Percentiles rank a stretch among this genome's conserved stretches.
phyloP scores from a whole-genome alignment of 1,140 invertebrate species.

The Hesperophylax magnus region DNA sequence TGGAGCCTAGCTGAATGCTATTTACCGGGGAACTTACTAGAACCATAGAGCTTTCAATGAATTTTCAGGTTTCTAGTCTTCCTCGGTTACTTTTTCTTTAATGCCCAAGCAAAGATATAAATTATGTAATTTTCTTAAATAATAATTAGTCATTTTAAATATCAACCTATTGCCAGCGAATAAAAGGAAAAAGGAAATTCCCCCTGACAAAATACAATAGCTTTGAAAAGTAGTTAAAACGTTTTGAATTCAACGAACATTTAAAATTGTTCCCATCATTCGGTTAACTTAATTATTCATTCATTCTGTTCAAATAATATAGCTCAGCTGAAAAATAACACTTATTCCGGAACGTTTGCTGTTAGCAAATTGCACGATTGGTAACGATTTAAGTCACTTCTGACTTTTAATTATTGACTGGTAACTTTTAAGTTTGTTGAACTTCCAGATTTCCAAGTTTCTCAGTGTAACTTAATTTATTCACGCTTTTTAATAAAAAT shows the following conservation, averaged over 20 bases:
- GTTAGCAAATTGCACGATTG: constrained; percentile 35
- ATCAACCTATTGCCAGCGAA: no score
- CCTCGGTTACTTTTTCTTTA: no score
- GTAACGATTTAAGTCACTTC: constrained; percentile 24
- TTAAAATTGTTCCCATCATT: not conserved
- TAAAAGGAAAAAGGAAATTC: no score
- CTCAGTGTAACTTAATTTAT: not conserved
- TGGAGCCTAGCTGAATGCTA: not conserved
- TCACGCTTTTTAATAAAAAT: no score
- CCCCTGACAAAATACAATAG: not conserved
- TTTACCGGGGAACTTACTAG: not conserved
- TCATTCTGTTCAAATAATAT: constrained; percentile 22
- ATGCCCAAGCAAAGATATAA: no score
- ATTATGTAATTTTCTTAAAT: no score
- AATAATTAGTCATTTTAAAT: no score
- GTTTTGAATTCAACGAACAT: not conserved
- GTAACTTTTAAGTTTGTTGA: constrained; percentile 2
- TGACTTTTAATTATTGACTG: constrained; percentile 13
- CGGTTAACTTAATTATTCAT: constrained; percentile 36
- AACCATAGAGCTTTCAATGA: not conserved
- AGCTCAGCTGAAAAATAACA: constrained; percentile 31
- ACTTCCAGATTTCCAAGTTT: not conserved
- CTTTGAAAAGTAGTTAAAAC: not conserved
- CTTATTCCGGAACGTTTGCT: constrained; percentile 28
- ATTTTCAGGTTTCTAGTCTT: not conserved